These are phyloP conservation scores for Oppia nitens DNA, from an alignment of 1,140 invertebrate genomes.

Conservation along the genomic window DNA sequence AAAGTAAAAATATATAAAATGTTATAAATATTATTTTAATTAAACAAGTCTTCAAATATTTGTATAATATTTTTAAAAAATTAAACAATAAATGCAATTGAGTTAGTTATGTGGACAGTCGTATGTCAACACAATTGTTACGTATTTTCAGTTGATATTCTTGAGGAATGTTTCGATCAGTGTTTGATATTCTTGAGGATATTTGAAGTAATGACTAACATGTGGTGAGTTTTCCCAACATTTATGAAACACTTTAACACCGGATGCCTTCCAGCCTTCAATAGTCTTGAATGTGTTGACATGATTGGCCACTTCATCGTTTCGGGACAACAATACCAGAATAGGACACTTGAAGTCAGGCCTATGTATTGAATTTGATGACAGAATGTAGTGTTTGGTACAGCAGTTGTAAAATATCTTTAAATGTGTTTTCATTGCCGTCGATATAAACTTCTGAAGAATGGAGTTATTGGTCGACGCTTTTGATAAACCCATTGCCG, in stretches of 20 bases:
- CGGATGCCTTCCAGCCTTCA: slow-evolving; percentile 37
- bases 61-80: too few species aligned
- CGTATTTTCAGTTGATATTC: too few species aligned
- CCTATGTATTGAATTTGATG: slow-evolving; percentile 2
- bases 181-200: slow-evolving; percentile 64
- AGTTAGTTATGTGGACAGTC: too few species aligned
- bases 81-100: too few species aligned
- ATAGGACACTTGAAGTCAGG: slow-evolving; percentile 28
- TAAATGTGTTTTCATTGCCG: slow-evolving; percentile 46
- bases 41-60: too few species aligned
- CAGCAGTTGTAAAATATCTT: slow-evolving; percentile 55
- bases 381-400: slow-evolving; percentile 49
- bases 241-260: slow-evolving; percentile 49
- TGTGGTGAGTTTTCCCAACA: slow-evolving; percentile 67
- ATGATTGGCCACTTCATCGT: slow-evolving; percentile 55
- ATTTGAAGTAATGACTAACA: slow-evolving; percentile 55
- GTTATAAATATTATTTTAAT: too few species aligned
- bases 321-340: slow-evolving; percentile 56
- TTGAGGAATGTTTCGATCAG: slow-evolving; percentile 47
- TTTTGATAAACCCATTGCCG: slow-evolving; percentile 11
- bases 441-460: slow-evolving; percentile 18
- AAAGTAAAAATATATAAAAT: too few species aligned
- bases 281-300: slow-evolving; percentile 44
- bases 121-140: too few species aligned
- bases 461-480: slow-evolving; percentile 8